Evolutionary conservation across 2,797 vertebrate species (phyloP), one percentile per base, ranked within the genome.

Genomic region (Lycodopsis pacificus): DNA sequence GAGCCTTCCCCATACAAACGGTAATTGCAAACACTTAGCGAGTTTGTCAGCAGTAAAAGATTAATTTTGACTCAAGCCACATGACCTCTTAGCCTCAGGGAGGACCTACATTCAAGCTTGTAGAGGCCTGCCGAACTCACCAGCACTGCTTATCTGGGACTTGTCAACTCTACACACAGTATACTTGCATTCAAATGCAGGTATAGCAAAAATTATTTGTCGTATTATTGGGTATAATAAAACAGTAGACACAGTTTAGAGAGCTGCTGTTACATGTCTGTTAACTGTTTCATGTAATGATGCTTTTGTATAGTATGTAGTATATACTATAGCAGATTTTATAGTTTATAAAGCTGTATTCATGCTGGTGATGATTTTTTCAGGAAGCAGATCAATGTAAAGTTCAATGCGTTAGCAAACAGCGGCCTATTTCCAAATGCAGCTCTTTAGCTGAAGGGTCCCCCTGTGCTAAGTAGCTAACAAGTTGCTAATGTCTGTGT

Each of bases 61-160:
- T 58, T 64, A 38, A 66, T 73, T 44, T 70, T 81, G 65, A 88
- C 49, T 71, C 54, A 71, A 81, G 79, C 65, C 80, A 84, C 68
- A 48, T 68, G 77, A 87, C 83, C 62, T 82, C 32, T 62, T 34
- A 62, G 72, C 76, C 54, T 56, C 5, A 76, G 62, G 83, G 62
- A 58, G 38, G 34, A 75, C 71, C 30, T 65, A 36, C 49, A 65
- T 65, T 57, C 19, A 83, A 27, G 54, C 67, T 54, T 75, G 74
- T 68, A 67, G 71, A 77, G 77, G 51, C 85, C 74, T 76, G 74
- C 22, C 53, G 57, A 53, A 67, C 65, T 51, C 71, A 25, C 38
- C 61, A 74, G 36, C n/a, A 61, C 36, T 68, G 67, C 2, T 59
- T 34, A 42, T 59, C 73, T 71, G 65, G 42, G n/a, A 34, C n/a